Conservation (phyloP, 2,797 vertebrate genomes). For the Emydoidea blandingii region DNA sequence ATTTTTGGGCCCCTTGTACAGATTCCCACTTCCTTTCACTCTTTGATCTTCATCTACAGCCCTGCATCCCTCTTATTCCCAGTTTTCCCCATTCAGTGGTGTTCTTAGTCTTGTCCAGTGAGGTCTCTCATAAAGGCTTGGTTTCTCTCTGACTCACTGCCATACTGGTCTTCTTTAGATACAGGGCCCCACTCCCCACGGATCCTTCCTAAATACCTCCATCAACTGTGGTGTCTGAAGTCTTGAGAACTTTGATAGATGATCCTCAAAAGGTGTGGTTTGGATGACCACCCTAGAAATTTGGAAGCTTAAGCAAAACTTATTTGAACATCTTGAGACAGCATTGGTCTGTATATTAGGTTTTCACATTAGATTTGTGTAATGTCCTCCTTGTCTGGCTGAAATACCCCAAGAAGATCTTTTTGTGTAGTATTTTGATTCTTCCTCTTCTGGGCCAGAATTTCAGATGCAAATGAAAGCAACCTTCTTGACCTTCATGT, state of each 20-base stretch:
- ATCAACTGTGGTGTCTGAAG: background rate
- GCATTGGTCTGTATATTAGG: background rate
- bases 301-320: background rate
- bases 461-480: background rate
- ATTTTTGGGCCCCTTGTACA: background rate
- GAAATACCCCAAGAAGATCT: background rate
- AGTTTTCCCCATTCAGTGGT: background rate
- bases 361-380: background rate
- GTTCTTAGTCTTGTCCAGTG: background rate
- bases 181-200: background rate
- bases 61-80: background rate
- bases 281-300: background rate
- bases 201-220: background rate
- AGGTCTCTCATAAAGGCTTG: background rate
- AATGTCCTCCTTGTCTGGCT: background rate
- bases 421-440: background rate
- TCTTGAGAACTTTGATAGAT: background rate
- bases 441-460: background rate
- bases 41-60: background rate
- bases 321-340: background rate
- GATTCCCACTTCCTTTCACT: background rate
- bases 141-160: background rate
- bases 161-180: background rate
- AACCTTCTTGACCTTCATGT: background rate
- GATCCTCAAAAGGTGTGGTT: background rate